Evolutionary conservation across 2,797 vertebrate genomes (phyloP).

Genomic region (Buceros bicornis): DNA sequence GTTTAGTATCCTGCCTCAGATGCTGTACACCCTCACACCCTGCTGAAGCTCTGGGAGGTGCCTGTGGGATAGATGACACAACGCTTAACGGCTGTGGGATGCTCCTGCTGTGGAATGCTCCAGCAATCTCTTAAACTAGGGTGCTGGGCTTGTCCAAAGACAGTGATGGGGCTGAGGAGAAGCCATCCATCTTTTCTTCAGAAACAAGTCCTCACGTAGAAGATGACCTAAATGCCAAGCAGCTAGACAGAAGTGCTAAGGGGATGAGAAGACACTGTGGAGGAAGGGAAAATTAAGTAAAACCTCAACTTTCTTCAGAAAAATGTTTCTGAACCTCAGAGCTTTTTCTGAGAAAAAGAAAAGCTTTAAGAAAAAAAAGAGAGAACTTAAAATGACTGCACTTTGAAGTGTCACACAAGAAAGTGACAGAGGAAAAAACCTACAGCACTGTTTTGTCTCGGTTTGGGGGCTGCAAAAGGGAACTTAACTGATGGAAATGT

Average conservation of each 20-base stretch:
- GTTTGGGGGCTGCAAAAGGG: background rate
- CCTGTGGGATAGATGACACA: background rate
- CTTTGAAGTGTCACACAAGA: background rate
- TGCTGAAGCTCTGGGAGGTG: background rate
- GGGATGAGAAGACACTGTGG: background rate
- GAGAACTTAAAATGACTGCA: background rate
- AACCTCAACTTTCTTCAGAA: background rate
- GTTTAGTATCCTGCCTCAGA: background rate
- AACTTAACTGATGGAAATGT: background rate
- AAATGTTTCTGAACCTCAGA: background rate
- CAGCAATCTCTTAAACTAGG: background rate
- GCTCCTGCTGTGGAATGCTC: background rate
- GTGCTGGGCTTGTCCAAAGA: background rate
- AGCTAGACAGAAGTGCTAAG: background rate
- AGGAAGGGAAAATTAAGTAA: background rate
- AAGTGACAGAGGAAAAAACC: background rate
- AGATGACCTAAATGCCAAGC: background rate
- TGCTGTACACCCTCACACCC: background rate
- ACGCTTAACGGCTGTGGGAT: fast-evolving
- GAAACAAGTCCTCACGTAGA: background rate
- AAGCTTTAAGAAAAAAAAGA: background rate
- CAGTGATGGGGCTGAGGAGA: background rate
- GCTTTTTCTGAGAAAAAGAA: background rate
- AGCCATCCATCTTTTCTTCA: background rate
- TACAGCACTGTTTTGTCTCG: background rate